Conservation (phyloP, 37 sponge, comb jelly and placozoan species). For the Dysidea cf. avara region DNA sequence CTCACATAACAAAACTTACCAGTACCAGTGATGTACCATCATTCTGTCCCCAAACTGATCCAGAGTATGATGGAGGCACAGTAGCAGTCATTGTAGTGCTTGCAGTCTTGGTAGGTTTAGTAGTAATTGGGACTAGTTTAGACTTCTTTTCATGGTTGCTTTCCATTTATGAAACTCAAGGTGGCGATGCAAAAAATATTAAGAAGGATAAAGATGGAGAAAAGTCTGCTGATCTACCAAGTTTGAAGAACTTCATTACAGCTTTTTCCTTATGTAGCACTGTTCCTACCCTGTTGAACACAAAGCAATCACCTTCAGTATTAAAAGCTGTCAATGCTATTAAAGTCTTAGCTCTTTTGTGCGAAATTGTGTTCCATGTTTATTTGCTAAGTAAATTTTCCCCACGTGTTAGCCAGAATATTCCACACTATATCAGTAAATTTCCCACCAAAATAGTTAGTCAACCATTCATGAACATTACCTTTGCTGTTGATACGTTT, state of each 20-base stretch:
- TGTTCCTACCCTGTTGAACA: constrained; percentile 38
- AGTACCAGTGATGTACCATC: too few relatives aligned
- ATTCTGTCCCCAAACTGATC: too few relatives aligned
- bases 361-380: constrained; percentile 68
- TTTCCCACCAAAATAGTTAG: constrained; percentile 25
- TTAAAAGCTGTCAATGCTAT: constrained; percentile 73
- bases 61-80: too few relatives aligned
- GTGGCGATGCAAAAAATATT: too few relatives aligned
- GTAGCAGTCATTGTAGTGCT: too few relatives aligned
- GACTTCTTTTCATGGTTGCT: too few relatives aligned
- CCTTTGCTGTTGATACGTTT: constrained; percentile 73
- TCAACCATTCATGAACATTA: constrained; percentile 59
- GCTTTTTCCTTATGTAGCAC: constrained; percentile 60
- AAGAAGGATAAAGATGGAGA: too few relatives aligned
- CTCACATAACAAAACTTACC: too few relatives aligned
- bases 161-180: too few relatives aligned
- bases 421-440: not conserved
- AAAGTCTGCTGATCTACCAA: not conserved
- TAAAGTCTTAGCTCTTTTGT: constrained; percentile 66
- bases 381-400: too few relatives aligned
- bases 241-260: constrained; percentile 3
- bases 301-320: constrained; percentile 59
- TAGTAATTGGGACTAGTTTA: too few relatives aligned
- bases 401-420: not conserved
- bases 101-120: too few relatives aligned